Evolutionary conservation across 2,797 vertebrate species (phyloP).

Genomic region (Loriculus beryllinus): DNA sequence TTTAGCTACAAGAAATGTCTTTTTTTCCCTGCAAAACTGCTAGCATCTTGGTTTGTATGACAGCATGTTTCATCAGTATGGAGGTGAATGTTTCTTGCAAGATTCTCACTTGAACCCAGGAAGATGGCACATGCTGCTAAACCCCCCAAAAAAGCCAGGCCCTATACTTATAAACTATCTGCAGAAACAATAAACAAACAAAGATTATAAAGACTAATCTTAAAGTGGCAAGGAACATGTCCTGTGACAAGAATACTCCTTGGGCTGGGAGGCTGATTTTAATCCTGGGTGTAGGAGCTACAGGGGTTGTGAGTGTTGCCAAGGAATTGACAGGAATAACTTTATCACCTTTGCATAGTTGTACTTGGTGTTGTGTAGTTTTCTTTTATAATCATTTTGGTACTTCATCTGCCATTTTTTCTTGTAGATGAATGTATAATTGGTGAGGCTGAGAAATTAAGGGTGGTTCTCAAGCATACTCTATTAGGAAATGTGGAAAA

Average conservation of each 20-base stretch:
- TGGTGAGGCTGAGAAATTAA: not conserved
- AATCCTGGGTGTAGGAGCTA: not conserved
- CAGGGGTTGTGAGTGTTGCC: not conserved
- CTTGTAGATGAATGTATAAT: not conserved
- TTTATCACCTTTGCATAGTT: not conserved
- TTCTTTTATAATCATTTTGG: not conserved
- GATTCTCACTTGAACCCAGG: not conserved
- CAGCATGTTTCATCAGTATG: not conserved
- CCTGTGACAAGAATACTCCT: not conserved
- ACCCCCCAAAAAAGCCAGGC: not conserved
- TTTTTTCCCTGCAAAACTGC: not conserved
- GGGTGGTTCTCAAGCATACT: not conserved
- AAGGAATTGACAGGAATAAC: not conserved
- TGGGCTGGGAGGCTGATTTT: not conserved
- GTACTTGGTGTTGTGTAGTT: not conserved
- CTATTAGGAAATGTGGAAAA: not conserved
- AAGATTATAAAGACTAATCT: not conserved
- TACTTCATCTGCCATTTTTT: not conserved
- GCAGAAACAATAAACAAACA: not conserved
- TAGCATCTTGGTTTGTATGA: not conserved
- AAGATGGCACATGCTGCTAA: not conserved
- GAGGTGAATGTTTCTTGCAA: not conserved
- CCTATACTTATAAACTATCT: not conserved
- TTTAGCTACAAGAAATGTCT: not conserved
- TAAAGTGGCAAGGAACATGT: rapidly evolving